Base-by-base conservation (phyloP, 2,113 vertebrate species). In the Sporophila hypoxantha region DNA sequence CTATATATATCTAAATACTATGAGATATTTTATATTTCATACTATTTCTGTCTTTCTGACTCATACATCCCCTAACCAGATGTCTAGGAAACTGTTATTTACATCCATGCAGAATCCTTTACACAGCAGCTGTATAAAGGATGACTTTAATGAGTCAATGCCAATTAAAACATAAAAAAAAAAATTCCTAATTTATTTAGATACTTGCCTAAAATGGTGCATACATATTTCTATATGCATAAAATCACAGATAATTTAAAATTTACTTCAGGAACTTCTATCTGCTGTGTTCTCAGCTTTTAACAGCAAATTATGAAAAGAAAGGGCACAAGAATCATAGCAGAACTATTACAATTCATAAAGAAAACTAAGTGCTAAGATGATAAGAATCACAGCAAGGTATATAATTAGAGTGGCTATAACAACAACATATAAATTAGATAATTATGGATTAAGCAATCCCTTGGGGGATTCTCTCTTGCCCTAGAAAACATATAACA, bases 371-470 rank as follows among this genome's bases (percentile, higher is more conserved):
- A 39, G 41, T 52, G 50, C 61, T 78, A 61, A 44, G 77, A 94
- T 52, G 36, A 13, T 88, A 85, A 92, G 86, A 73, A 78, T 87
- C 88, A 87, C 83, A 93, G 79, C 67, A 82, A 92, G 92, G 82
- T 93, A 83, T 78, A 88, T 94, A 93, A 95, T 94, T 94, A 87
- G 75, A 82, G 34, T 52, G 70, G 62, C 77, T 87, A 62, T 84
- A 93, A 92, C 80, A 88, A 80, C 82, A 93, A 93, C 82, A 86
- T 88, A 94, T 82, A 95, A 93, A 92, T 96, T 95, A 92, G 93
- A 76, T 95, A 94, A 92, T 91, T 92, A 91, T 81, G 87, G 91
- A 93, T 94, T 91, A 93, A 95, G 82, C 71, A 85, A 78, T 79
- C 88, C 91, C 88, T 78, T 79, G 47, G 62, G 73, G 50, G 87